Evolutionary conservation across 2,888 invertebrate genomes (phyloP).

Genomic region (Cylindroiulus punctatus): DNA sequence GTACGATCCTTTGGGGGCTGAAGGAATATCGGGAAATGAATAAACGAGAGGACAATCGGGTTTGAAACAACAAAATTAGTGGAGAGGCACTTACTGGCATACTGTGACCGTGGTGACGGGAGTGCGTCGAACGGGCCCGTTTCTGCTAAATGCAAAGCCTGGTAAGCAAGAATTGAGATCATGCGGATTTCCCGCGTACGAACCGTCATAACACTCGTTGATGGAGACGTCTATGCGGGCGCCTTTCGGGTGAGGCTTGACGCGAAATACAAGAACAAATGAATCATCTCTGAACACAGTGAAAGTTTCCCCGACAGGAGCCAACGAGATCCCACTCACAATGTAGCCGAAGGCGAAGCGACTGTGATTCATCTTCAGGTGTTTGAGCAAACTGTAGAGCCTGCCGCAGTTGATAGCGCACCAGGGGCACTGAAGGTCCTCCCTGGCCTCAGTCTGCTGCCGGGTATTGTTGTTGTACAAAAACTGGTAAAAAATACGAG

Average conservation of each 20-base stretch:
- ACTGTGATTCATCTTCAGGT: conserved; percentile 91
- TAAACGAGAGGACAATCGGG: no score
- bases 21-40: conserved; percentile 51
- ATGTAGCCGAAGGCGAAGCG: conserved; percentile 92
- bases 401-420: conserved; percentile 89
- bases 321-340: conserved; percentile 69
- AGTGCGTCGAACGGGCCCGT: conserved; percentile 78
- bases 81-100: conserved; percentile 69
- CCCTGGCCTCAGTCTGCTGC: conserved; percentile 94
- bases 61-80: no score
- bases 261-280: conserved; percentile 4
- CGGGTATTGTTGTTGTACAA: conserved; percentile 93
- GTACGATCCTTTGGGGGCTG: conserved; percentile 72
- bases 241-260: conserved; percentile 68
- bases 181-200: conserved; percentile 92
- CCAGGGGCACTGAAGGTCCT: conserved; percentile 95
- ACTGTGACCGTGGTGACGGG: conserved; percentile 82
- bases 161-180: conserved; percentile 81
- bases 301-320: background rate
- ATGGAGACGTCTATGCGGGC: conserved; percentile 94
- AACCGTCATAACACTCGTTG: conserved; percentile 94
- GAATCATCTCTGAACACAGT: conserved; percentile 59
- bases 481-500: conserved; percentile 94
- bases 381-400: conserved; percentile 89
- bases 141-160: conserved; percentile 71